Conservation (phyloP, 2,888 invertebrate genomes). For the Punctoribates punctum region DNA sequence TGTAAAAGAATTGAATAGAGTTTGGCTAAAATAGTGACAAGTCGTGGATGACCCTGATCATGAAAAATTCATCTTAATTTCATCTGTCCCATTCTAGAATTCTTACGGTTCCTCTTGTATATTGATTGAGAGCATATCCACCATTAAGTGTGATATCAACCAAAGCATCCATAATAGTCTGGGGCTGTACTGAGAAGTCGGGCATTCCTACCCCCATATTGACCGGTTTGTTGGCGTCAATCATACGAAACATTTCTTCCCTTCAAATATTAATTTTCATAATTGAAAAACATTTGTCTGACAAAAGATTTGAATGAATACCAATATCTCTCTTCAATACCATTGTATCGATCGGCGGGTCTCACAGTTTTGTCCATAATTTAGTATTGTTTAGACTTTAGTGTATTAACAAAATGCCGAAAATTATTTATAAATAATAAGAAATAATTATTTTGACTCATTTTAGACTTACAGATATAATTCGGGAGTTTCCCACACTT, state of each 20-base stretch:
- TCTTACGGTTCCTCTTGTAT: neutral
- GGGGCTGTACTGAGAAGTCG: neutral
- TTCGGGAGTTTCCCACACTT: too few species aligned
- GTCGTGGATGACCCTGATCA: conserved; percentile 60
- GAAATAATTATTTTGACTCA: too few species aligned
- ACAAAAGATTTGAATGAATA: too few species aligned
- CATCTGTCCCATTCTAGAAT: neutral
- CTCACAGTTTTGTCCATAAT: too few species aligned
- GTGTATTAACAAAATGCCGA: neutral
- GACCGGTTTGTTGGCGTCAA: neutral
- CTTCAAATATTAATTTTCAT: neutral
- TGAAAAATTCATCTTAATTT: too few species aligned
- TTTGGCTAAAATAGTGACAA: conserved; percentile 76
- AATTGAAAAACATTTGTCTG: too few species aligned
- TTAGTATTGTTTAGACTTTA: too few species aligned
- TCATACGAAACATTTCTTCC: neutral
- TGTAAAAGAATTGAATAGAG: conserved; percentile 75
- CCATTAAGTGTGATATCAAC: neutral
- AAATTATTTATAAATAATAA: too few species aligned
- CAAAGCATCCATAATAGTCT: neutral
- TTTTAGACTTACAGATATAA: too few species aligned
- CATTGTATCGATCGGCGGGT: too few species aligned
- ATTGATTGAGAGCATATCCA: neutral
- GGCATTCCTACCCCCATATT: neutral
- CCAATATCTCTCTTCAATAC: too few species aligned